These are phyloP conservation scores for Halyomorpha halys DNA, from an alignment of 1,140 invertebrate species.

Conservation along the genomic window DNA sequence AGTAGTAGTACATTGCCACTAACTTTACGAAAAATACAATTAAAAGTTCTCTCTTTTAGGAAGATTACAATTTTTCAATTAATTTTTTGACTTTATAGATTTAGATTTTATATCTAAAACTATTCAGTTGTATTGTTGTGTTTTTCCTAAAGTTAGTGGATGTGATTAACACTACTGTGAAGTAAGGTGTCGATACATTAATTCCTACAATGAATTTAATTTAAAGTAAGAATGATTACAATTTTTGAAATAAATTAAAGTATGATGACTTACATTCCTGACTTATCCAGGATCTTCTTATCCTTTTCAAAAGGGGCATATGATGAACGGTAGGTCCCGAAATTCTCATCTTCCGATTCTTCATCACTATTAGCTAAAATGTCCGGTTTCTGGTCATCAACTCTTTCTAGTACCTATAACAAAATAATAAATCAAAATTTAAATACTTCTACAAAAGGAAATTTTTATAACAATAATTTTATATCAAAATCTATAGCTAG, in stretches of 20 bases:
- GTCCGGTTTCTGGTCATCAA: conserved; percentile 60
- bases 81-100: too few relatives aligned
- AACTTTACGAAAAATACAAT: too few relatives aligned
- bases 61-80: too few relatives aligned
- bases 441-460: neutral
- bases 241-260: neutral
- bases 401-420: conserved; percentile 41
- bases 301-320: conserved; percentile 50
- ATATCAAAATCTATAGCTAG: neutral
- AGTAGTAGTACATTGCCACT: too few relatives aligned
- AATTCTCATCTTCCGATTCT: conserved; percentile 46
- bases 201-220: too few relatives aligned
- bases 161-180: too few relatives aligned
- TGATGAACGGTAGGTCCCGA: conserved; percentile 44
- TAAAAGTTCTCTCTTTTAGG: too few relatives aligned
- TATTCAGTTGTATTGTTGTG: too few relatives aligned
- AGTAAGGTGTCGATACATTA: too few relatives aligned
- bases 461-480: neutral
- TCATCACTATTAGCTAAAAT: conserved; percentile 52
- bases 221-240: too few relatives aligned
- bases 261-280: conserved; percentile 44
- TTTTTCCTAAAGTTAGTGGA: too few relatives aligned
- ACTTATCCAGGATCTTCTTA: conserved; percentile 54
- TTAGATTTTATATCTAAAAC: too few relatives aligned
- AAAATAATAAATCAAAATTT: neutral